Conservation (phyloP, 2,113 vertebrate genomes). For the Sturnus vulgaris region DNA sequence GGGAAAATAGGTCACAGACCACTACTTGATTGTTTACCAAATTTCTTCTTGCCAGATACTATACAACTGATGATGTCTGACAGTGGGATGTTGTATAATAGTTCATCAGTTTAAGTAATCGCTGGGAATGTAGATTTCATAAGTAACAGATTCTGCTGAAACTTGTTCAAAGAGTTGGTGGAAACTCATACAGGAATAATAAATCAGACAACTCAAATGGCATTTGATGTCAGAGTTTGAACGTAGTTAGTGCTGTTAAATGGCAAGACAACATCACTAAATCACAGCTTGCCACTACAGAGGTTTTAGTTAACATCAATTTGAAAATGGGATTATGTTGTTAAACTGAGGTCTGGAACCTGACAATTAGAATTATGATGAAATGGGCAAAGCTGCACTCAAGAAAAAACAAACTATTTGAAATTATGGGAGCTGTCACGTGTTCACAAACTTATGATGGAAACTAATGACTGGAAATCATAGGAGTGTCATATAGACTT, state of each 20-base stretch:
- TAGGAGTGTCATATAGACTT: not conserved
- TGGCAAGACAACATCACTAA: not conserved
- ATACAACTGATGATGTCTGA: not conserved
- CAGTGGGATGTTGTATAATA: not conserved
- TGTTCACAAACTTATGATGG: not conserved
- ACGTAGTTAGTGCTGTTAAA: not conserved
- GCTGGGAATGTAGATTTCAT: not conserved
- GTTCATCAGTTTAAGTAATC: not conserved
- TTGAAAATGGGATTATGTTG: not conserved
- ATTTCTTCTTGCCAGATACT: not conserved
- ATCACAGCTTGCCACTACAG: not conserved
- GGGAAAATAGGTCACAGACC: not conserved
- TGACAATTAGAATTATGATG: not conserved
- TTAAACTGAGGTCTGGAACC: not conserved
- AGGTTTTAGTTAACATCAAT: not conserved
- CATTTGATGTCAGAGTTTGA: not conserved
- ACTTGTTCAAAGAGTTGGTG: not conserved
- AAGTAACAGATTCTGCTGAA: not conserved
- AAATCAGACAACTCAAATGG: not conserved
- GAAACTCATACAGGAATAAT: not conserved
- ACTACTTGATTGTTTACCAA: not conserved
- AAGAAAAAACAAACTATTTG: not conserved
- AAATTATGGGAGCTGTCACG: not conserved
- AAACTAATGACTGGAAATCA: not conserved
- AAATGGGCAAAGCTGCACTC: not conserved